A percentile compares a stretch with the other conserved stretches of the same genome.
These are phyloP conservation scores for Rhodinocichla rosea DNA, from an alignment of 2,113 vertebrate genomes.

Conservation along the genomic window DNA sequence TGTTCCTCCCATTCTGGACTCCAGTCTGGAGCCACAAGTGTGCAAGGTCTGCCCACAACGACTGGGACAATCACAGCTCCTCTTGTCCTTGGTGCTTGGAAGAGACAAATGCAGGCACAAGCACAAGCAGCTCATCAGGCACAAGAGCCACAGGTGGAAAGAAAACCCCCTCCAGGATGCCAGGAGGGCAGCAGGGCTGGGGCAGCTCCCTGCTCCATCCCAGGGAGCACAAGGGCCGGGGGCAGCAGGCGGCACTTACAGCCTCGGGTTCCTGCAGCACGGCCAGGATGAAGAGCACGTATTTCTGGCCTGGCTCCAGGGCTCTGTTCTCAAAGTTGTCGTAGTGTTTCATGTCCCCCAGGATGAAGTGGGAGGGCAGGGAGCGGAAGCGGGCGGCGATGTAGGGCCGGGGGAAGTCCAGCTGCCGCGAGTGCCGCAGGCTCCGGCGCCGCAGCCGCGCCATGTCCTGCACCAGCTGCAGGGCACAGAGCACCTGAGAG, in stretches of 20 bases:
- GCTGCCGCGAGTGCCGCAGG: conserved; percentile 85
- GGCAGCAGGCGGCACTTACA: conserved; percentile 69
- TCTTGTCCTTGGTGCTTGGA: accelerated
- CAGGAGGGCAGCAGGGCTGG: not conserved
- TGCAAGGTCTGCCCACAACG: not conserved
- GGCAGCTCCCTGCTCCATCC: not conserved
- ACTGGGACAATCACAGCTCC: not conserved
- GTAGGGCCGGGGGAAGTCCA: conserved; percentile 87
- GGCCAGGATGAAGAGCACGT: conserved; percentile 90
- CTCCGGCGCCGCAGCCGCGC: conserved; percentile 84
- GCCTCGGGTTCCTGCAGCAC: conserved; percentile 84
- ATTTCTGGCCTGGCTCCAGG: conserved; percentile 88
- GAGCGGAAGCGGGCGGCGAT: conserved; percentile 87
- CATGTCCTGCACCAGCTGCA: conserved; percentile 84
- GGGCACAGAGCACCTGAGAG: not conserved
- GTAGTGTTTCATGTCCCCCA: conserved; percentile 87
- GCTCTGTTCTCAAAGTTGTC: conserved; percentile 89
- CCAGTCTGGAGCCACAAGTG: not conserved
- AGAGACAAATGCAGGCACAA: not conserved
- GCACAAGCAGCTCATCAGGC: not conserved
- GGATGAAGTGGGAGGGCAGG: conserved; percentile 84
- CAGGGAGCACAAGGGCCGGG: not conserved
- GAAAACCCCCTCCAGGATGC: not conserved
- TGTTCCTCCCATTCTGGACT: not conserved
- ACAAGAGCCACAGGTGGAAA: not conserved